Evolutionary conservation across 1,140 invertebrate genomes (phyloP), one percentile per base, ranked within the genome.

Genomic region (Tenebrio molitor): DNA sequence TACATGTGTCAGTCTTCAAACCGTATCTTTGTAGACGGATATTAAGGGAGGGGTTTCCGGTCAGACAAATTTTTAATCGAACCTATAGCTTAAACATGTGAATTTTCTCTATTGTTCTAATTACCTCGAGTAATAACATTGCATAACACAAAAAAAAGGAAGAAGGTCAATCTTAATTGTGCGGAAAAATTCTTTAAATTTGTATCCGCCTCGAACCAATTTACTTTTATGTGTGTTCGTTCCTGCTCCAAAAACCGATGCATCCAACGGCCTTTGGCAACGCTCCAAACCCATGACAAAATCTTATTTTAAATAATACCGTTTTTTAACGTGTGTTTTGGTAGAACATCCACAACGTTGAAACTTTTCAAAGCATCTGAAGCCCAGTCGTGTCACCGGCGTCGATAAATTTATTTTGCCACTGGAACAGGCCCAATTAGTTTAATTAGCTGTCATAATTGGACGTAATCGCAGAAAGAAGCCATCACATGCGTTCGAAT

Each of bases 261-360:
- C 50, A 58, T 58, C 50, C 10, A 14, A 58, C 50, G 50, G 25
- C 50, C 50, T 58, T 29, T 58, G 50, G 50, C 50, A n/a, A 2
- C 2, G 1, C 7, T 29, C 50, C 50, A 58, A 58, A 12, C 12
- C 29, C 12, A 25, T 58, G 50, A 58, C 50, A 58, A 50, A 7
- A 29, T 12, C 50, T 58, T 58, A 29, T 58, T 58, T 58, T 58
- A 58, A 23, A 15, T 58, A 14, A 46, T 10, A 3, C 50, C 2
- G 25, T 58, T 58, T 58, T 58, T 12, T 58, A 23, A 58, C 50
- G 15, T 15, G 29, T 29, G 12, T 29, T 25, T 29, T 58, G 50
- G 23, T 29, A 2, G 36, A 8, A 39, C 3, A 7, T 39, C 5
- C n/a, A 39, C 4, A 39, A 7, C n/a, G 3, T 7, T 2, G 3